Percentiles rank a stretch among this genome's conserved stretches.
These are phyloP conservation scores for Malurus alboscapulatus DNA, from an alignment of 2,113 vertebrate genomes.

Conservation along the genomic window DNA sequence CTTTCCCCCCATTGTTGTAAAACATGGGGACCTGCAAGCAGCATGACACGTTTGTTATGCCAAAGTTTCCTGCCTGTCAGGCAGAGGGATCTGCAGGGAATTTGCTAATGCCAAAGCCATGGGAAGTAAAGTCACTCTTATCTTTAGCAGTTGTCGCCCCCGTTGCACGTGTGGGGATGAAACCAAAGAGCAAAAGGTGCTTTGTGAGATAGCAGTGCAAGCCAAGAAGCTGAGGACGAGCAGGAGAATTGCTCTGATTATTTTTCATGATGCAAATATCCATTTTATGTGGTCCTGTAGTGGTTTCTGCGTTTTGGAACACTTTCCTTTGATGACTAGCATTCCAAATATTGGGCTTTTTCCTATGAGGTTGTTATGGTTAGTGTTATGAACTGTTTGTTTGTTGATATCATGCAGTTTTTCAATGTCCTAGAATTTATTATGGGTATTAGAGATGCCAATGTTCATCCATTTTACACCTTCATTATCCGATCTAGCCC, in stretches of 20 bases:
- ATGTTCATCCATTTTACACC: slow-evolving; percentile 34
- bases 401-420: slow-evolving; percentile 33
- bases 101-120: not conserved
- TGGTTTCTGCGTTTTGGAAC: not conserved
- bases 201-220: not conserved
- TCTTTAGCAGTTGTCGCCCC: not conserved
- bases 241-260: not conserved
- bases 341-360: not conserved
- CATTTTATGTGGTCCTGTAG: not conserved
- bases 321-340: not conserved
- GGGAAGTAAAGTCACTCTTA: not conserved
- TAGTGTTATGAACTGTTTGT: slow-evolving; percentile 13
- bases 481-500: slow-evolving; percentile 43
- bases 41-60: not conserved
- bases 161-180: not conserved
- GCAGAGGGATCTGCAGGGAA: not conserved
- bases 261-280: slow-evolving; percentile 1
- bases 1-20: rapidly evolving
- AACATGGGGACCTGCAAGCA: not conserved
- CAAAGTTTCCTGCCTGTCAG: not conserved
- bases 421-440: slow-evolving; percentile 34
- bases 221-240: not conserved
- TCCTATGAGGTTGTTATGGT: not conserved
- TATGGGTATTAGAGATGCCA: slow-evolving; percentile 23
- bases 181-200: not conserved